These are phyloP conservation scores for Eidolon dupreanum DNA, from an alignment of 2,797 vertebrate species.

Conservation along the genomic window DNA sequence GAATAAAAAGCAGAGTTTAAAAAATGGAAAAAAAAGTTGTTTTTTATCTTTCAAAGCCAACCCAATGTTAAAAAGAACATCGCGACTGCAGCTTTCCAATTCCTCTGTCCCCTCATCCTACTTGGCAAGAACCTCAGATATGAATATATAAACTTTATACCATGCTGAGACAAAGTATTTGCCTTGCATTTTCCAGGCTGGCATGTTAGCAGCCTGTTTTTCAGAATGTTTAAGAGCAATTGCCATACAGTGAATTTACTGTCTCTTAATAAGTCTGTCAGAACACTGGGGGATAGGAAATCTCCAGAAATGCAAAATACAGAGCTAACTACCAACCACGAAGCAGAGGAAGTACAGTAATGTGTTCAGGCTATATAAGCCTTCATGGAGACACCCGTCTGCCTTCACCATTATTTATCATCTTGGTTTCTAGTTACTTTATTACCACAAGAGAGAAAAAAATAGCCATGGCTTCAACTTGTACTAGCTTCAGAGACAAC, in stretches of 20 bases:
- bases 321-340: neutral
- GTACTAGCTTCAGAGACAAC: neutral
- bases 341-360: neutral
- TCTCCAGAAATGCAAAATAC: slow-evolving; percentile 20
- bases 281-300: neutral
- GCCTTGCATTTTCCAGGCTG: neutral
- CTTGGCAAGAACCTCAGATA: neutral
- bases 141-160: neutral
- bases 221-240: neutral
- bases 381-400: neutral
- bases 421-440: neutral
- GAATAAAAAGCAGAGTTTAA: slow-evolving; percentile 1
- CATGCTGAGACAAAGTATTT: neutral
- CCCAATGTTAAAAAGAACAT: neutral
- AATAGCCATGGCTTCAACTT: neutral
- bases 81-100: neutral
- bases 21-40: neutral
- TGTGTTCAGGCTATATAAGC: neutral
- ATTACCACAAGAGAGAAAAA: neutral
- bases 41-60: neutral
- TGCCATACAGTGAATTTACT: neutral
- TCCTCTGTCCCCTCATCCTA: neutral
- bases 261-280: neutral
- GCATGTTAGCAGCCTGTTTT: neutral
- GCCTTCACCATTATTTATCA: neutral